A percentile compares a stretch with the other conserved stretches of the same genome.
Evolutionary conservation across 92 coral and sea anemone genomes (phyloP).

Genomic region (Paramuricea clavata): DNA sequence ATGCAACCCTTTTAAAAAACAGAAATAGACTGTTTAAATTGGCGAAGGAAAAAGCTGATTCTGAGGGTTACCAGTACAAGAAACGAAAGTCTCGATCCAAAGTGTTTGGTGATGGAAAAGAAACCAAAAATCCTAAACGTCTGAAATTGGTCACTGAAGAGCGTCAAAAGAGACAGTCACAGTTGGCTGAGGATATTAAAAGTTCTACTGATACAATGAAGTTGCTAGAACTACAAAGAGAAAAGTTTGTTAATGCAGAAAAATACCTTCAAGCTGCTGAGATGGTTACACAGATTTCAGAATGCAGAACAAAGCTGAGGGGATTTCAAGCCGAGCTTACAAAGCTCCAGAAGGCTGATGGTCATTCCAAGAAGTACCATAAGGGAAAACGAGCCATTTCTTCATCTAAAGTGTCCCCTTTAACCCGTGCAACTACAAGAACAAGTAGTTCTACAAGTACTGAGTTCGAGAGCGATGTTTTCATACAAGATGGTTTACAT

Average conservation of each 20-base stretch:
- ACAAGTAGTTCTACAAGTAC: too few relatives aligned
- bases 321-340: neutral
- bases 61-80: conserved; percentile 40
- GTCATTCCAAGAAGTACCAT: conserved; percentile 39
- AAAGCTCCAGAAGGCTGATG: conserved; percentile 22
- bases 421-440: too few relatives aligned
- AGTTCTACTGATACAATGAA: neutral
- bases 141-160: conserved; percentile 17
- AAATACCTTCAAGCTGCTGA: neutral
- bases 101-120: conserved; percentile 43
- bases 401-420: too few relatives aligned
- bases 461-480: too few relatives aligned
- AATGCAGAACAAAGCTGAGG: neutral
- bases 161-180: neutral
- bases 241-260: neutral
- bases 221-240: neutral
- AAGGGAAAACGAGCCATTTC: too few relatives aligned
- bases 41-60: conserved; percentile 49
- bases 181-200: neutral
- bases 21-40: conserved; percentile 21
- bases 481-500: too few relatives aligned
- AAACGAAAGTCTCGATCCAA: conserved; percentile 43
- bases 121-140: neutral
- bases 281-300: neutral
- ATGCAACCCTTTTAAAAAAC: conserved; percentile 29